Percentiles rank a stretch among this genome's conserved stretches.
Conservation (phyloP, 2,888 invertebrate species). For the Listrodromus nycthemerus region DNA sequence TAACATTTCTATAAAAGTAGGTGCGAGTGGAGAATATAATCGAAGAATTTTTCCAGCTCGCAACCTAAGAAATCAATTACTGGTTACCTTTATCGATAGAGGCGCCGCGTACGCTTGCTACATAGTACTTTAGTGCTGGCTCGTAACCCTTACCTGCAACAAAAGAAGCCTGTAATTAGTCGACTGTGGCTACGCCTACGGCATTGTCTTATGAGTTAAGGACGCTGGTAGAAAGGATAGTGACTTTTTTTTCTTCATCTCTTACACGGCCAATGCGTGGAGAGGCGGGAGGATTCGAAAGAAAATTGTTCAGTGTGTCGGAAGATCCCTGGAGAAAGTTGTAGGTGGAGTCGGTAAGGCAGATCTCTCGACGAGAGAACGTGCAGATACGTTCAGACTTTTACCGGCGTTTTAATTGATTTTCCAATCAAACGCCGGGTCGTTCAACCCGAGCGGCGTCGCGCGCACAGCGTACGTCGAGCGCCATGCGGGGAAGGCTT, state of each 20-base stretch:
- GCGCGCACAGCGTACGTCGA: slow-evolving; percentile 9
- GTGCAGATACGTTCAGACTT: slow-evolving; percentile 23
- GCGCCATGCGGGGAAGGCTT: slow-evolving; percentile 1
- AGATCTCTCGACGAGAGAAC: slow-evolving; percentile 37
- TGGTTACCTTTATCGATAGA: slow-evolving; percentile 60
- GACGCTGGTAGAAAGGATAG: slow-evolving; percentile 35
- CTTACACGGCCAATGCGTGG: neutral
- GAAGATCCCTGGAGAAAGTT: slow-evolving; percentile 52
- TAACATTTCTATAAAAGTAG: slow-evolving; percentile 34
- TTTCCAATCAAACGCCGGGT: slow-evolving; percentile 46
- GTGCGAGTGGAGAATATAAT: slow-evolving; percentile 24
- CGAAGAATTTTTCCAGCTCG: slow-evolving; percentile 34
- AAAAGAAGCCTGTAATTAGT: slow-evolving; percentile 71
- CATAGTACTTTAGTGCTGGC: slow-evolving; percentile 37
- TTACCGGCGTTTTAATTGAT: slow-evolving; percentile 63
- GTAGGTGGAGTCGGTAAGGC: slow-evolving; percentile 60
- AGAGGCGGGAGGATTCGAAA: neutral
- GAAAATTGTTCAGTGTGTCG: slow-evolving; percentile 14
- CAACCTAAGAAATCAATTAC: slow-evolving; percentile 40
- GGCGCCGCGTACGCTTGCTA: slow-evolving; percentile 56
- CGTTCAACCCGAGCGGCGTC: slow-evolving; percentile 55
- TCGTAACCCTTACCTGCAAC: slow-evolving; percentile 78
- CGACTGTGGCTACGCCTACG: slow-evolving; percentile 39
- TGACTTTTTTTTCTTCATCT: slow-evolving; percentile 18
- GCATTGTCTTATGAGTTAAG: slow-evolving; percentile 47